phyloP scores from a whole-genome alignment of 92 coral and sea anemone species.

The Epizoanthus scotinus region DNA sequence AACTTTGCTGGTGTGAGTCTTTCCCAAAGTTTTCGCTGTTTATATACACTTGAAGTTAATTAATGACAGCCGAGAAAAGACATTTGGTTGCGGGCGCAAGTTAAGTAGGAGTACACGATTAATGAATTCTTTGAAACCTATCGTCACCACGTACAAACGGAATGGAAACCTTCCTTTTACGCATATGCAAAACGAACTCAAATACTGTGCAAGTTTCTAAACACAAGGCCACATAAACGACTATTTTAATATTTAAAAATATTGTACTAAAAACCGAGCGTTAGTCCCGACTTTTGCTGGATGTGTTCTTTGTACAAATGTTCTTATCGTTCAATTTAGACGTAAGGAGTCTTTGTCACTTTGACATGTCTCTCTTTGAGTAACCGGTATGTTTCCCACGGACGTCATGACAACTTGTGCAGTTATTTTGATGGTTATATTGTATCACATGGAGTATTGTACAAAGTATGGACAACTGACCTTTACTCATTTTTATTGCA shows the following conservation, averaged over 20 bases:
- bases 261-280: neutral
- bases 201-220: neutral
- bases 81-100: neutral
- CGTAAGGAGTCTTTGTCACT: neutral
- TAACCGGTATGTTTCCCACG: constrained; percentile 12
- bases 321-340: neutral
- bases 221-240: neutral
- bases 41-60: neutral
- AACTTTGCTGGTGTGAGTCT: neutral
- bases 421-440: too few relatives aligned
- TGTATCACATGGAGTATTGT: too few relatives aligned
- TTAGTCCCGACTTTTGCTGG: too few relatives aligned
- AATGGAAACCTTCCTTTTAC: neutral
- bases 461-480: too few relatives aligned
- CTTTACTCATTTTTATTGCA: too few relatives aligned
- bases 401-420: neutral
- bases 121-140: constrained; percentile 7
- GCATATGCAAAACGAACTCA: neutral
- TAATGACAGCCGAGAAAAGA: neutral
- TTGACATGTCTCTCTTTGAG: constrained; percentile 1
- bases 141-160: constrained; percentile 8
- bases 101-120: neutral
- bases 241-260: too few relatives aligned
- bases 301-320: neutral
- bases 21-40: neutral